Evolutionary conservation across 2,888 invertebrate genomes (phyloP).

Genomic region (Sphaeridia pumilis): DNA sequence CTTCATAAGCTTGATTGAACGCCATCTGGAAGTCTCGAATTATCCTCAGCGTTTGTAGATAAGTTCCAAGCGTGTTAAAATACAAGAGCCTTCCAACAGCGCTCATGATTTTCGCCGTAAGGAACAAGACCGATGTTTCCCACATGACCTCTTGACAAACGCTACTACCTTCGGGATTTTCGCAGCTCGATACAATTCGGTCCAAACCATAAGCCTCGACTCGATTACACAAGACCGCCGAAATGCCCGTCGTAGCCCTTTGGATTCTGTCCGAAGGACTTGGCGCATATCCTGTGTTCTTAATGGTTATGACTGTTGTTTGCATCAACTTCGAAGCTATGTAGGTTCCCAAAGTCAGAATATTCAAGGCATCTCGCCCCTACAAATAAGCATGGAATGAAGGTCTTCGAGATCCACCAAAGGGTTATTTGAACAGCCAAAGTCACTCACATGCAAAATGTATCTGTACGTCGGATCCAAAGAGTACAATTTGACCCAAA

Average conservation of each 20-base stretch:
- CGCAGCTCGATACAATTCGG: background rate
- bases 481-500: conserved; percentile 9
- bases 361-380: conserved; percentile 1
- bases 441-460: conserved; percentile 5
- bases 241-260: no score
- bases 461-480: conserved; percentile 11
- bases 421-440: no score
- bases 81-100: conserved; percentile 8
- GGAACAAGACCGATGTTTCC: conserved; percentile 1
- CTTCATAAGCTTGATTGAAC: background rate
- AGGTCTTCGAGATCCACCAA: no score
- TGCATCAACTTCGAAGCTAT: no score
- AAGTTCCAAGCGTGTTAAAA: conserved; percentile 11
- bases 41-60: conserved; percentile 8
- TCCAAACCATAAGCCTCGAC: conserved; percentile 3
- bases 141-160: background rate
- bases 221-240: conserved; percentile 1
- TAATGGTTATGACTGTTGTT: no score
- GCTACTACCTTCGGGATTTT: no score
- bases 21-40: background rate
- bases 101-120: background rate
- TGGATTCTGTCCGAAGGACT: no score
- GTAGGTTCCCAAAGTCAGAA: no score
- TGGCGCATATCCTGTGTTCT: no score
- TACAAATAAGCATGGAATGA: no score